A percentile compares a stretch with the other conserved stretches of the same genome.
phyloP scores from a whole-genome alignment of 2,113 vertebrate genomes.

The Campylomormyrus tamandua region DNA sequence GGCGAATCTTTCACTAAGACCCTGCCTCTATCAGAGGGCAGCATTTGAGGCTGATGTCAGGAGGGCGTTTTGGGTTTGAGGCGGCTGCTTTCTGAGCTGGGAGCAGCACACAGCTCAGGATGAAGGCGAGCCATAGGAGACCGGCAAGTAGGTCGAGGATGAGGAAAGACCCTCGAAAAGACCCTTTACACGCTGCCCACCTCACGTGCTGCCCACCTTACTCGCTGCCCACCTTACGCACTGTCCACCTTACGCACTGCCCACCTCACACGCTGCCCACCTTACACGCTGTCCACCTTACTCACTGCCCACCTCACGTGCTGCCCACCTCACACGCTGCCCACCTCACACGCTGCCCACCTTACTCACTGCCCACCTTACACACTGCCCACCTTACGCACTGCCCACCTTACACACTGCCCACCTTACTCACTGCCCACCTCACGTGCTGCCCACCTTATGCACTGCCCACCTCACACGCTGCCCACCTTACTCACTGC shows the following conservation, averaged over 20 bases:
- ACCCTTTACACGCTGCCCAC: not conserved
- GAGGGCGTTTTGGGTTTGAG: not conserved
- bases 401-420: not conserved
- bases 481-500: not conserved
- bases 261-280: not conserved
- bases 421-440: not conserved
- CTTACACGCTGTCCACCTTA: not conserved
- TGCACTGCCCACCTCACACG: not conserved
- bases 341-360: not conserved
- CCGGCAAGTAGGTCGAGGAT: not conserved
- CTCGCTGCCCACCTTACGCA: not conserved
- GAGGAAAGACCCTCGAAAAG: not conserved
- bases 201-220: not conserved
- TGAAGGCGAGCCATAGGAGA: not conserved
- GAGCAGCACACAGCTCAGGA: not conserved
- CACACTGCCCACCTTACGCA: rapidly evolving
- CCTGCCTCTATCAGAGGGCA: not conserved
- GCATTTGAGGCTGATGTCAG: too few relatives aligned
- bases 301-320: not conserved
- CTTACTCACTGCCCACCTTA: not conserved
- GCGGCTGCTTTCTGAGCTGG: not conserved
- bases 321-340: not conserved
- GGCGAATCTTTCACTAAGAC: not conserved
- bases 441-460: not conserved
- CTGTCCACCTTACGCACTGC: not conserved